phyloP scores from a whole-genome alignment of 2,888 invertebrate species.

The Quadriops clusia region DNA sequence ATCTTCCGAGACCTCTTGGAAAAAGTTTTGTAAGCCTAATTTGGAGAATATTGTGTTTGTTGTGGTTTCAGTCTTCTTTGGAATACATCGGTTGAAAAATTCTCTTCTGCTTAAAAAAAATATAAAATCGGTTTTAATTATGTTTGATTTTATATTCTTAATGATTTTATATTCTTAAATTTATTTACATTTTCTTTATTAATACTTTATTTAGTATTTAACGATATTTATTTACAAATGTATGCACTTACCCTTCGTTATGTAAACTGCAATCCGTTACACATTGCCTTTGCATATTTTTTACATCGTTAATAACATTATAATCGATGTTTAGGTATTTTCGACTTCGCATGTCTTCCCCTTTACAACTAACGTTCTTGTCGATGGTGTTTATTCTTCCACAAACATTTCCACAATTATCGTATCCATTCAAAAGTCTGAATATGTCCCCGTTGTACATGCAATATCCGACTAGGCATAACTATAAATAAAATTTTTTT shows the following conservation, averaged over 20 bases:
- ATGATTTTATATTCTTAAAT: too few relatives aligned
- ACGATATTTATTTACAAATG: conserved; percentile 4
- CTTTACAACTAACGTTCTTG: conserved; percentile 32
- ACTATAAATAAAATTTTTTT: conserved; percentile 18
- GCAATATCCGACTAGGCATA: conserved; percentile 30
- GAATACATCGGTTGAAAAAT: conserved; percentile 44
- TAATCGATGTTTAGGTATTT: conserved; percentile 24
- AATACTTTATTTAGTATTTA: too few relatives aligned
- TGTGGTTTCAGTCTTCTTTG: conserved; percentile 32
- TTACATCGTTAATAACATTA: conserved; percentile 2
- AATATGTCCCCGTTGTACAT: conserved; percentile 43
- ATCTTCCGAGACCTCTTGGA: conserved; percentile 47
- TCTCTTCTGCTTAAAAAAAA: conserved; percentile 38
- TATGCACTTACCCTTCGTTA: conserved; percentile 25
- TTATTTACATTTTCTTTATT: too few relatives aligned
- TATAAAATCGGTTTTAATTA: too few relatives aligned
- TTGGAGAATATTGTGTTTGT: conserved; percentile 37
- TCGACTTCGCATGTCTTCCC: conserved; percentile 34
- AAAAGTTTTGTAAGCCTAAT: conserved; percentile 41
- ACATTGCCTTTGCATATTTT: conserved; percentile 25
- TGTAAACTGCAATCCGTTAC: conserved; percentile 28
- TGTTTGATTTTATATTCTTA: too few relatives aligned
- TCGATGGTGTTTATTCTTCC: conserved; percentile 37
- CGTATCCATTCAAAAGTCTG: conserved; percentile 49
- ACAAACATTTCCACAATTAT: conserved; percentile 54